A percentile compares a stretch with the other conserved stretches of the same genome.
phyloP scores from a whole-genome alignment of 2,888 invertebrate species.

The Melanargia galathea region DNA sequence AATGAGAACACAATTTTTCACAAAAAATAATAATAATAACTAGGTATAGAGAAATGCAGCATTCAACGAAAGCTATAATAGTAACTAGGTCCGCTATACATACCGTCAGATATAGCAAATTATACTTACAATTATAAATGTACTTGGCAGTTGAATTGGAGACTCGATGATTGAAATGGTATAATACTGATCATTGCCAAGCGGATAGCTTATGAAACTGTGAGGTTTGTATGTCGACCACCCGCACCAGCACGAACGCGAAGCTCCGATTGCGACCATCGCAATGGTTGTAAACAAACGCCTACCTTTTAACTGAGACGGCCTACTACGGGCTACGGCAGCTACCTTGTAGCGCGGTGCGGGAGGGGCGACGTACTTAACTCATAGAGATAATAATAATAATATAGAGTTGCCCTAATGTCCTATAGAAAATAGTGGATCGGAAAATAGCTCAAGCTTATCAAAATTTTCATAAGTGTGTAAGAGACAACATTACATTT shows the following conservation, averaged over 20 bases:
- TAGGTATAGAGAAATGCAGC: constrained; percentile 78
- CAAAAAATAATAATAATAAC: constrained; percentile 60
- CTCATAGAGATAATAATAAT: no score
- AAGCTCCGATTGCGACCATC: neutral
- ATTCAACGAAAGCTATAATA: constrained; percentile 68
- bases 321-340: no score
- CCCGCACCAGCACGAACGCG: neutral
- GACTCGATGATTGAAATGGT: constrained; percentile 46
- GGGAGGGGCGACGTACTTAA: no score
- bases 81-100: constrained; percentile 60
- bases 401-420: no score
- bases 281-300: neutral
- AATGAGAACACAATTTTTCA: constrained; percentile 77
- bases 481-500: no score
- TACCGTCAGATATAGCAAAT: constrained; percentile 49
- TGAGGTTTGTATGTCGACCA: constrained; percentile 21
- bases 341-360: no score
- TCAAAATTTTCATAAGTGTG: no score
- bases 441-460: no score
- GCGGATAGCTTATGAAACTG: constrained; percentile 53
- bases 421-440: no score
- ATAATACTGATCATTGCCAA: constrained; percentile 77
- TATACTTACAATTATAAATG: constrained; percentile 52
- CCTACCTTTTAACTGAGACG: no score
- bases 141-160: constrained; percentile 59